Percentiles rank a stretch among this genome's conserved stretches.
Conservation (phyloP, 2,113 vertebrate species). For the Cyphomyrus plagiostoma region DNA sequence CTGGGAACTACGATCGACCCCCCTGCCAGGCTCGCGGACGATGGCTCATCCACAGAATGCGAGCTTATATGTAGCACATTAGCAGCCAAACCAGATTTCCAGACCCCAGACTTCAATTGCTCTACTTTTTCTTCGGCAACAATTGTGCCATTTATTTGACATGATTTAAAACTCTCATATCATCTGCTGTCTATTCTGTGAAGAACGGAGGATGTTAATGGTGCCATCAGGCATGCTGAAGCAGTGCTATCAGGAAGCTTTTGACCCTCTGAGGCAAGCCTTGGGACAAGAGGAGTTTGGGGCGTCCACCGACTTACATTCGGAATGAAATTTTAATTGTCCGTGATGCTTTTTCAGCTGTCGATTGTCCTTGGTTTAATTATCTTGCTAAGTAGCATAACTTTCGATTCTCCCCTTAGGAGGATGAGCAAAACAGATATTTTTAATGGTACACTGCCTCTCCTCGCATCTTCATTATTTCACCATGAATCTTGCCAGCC, state of each 20-base stretch:
- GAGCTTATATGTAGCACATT: background rate
- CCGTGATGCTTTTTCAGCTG: slow-evolving; percentile 17
- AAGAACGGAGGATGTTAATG: background rate
- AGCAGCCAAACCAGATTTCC: background rate
- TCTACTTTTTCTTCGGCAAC: background rate
- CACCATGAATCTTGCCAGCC: background rate
- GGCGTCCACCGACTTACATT: background rate
- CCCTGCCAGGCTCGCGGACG: background rate
- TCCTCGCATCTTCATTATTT: background rate
- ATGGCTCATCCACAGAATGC: background rate
- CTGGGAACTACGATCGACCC: background rate
- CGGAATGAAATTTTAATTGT: slow-evolving; percentile 13
- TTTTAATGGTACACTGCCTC: background rate
- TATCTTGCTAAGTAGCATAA: slow-evolving; percentile 3
- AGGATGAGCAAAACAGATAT: background rate
- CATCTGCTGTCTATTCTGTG: background rate
- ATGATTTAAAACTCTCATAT: background rate
- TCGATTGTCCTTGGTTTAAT: slow-evolving; percentile 27
- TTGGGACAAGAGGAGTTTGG: background rate
- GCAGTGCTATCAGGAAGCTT: background rate
- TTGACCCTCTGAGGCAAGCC: background rate
- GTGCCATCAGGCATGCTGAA: background rate
- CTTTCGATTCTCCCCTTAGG: background rate
- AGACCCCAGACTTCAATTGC: background rate
- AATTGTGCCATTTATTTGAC: background rate